Evolutionary conservation across 2,888 invertebrate species (phyloP).

Genomic region (Heteromyza rotundicornis): DNA sequence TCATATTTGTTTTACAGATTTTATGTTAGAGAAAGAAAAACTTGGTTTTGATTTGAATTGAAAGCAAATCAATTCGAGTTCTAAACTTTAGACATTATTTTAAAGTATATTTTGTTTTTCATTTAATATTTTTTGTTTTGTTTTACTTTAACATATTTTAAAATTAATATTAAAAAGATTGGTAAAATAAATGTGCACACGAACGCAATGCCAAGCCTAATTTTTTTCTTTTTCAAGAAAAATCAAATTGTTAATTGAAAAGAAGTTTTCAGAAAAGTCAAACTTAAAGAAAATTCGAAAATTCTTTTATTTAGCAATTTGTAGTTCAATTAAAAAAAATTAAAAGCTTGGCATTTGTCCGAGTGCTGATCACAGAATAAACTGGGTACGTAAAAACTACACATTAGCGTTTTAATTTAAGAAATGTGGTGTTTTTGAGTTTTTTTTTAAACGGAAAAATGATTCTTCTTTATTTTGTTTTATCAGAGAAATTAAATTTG

Average conservation of each 20-base stretch:
- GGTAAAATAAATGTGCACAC: constrained; percentile 1
- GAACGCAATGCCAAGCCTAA: not conserved
- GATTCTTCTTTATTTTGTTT: too few species aligned
- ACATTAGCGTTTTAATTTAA: not conserved
- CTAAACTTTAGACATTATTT: not conserved
- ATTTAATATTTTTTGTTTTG: not conserved
- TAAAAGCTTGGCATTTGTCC: constrained; percentile 16
- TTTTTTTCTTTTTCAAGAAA: not conserved
- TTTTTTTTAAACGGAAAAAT: too few species aligned
- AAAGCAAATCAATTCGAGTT: constrained; percentile 16
- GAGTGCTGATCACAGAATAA: constrained; percentile 56
- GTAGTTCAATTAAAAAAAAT: not conserved
- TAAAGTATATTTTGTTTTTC: not conserved
- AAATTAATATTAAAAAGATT: not conserved
- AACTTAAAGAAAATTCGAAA: not conserved
- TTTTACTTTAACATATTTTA: not conserved
- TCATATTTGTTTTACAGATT: not conserved
- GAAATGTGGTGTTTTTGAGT: too few species aligned
- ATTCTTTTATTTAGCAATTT: not conserved
- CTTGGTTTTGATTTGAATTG: not conserved
- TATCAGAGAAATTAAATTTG: too few species aligned
- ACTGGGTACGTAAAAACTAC: constrained; percentile 37
- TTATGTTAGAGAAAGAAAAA: not conserved
- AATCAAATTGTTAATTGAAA: too few species aligned
- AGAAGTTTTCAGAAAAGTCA: too few species aligned